phyloP scores from a whole-genome alignment of 1,140 invertebrate genomes.

The Drosophila novamexicana region DNA sequence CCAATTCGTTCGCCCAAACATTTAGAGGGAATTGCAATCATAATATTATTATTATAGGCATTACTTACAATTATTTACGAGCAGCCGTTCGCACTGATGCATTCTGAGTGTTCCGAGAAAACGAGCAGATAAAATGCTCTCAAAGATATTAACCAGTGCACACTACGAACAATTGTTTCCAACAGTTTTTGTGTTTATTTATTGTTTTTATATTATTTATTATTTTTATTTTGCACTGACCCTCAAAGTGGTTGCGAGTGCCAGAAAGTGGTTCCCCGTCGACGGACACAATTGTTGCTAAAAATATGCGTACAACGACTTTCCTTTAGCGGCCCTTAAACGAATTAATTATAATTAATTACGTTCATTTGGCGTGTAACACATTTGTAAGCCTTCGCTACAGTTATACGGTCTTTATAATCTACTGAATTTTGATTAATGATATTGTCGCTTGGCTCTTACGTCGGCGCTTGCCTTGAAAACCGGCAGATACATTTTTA shows the following conservation, averaged over 20 bases:
- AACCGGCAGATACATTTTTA: slow-evolving; percentile 49
- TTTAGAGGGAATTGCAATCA: slow-evolving; percentile 4
- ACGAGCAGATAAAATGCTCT: slow-evolving; percentile 21
- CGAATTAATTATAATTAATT: slow-evolving; percentile 53
- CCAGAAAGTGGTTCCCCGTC: slow-evolving; percentile 17
- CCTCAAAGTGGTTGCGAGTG: slow-evolving; percentile 31
- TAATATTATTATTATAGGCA: slow-evolving; percentile 60
- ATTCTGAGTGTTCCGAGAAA: slow-evolving; percentile 35
- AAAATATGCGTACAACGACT: slow-evolving; percentile 23
- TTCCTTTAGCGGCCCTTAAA: slow-evolving; percentile 31
- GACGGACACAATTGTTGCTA: neutral
- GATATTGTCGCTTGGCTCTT: slow-evolving; percentile 35
- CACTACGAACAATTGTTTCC: slow-evolving; percentile 39
- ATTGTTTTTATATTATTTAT: slow-evolving; percentile 39
- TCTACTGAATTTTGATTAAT: slow-evolving; percentile 53
- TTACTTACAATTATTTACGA: slow-evolving; percentile 67
- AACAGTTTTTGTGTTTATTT: slow-evolving; percentile 31
- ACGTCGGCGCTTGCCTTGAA: slow-evolving; percentile 64
- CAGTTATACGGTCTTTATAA: slow-evolving; percentile 25
- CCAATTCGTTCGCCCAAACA: neutral
- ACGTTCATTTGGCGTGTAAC: slow-evolving; percentile 9
- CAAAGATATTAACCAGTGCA: slow-evolving; percentile 63
- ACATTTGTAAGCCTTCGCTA: slow-evolving; percentile 30
- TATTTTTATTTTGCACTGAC: slow-evolving; percentile 39
- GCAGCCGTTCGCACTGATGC: slow-evolving; percentile 15